These are phyloP conservation scores for Poeciliopsis gracilis DNA, from an alignment of 2,797 vertebrate species.

Conservation along the genomic window DNA sequence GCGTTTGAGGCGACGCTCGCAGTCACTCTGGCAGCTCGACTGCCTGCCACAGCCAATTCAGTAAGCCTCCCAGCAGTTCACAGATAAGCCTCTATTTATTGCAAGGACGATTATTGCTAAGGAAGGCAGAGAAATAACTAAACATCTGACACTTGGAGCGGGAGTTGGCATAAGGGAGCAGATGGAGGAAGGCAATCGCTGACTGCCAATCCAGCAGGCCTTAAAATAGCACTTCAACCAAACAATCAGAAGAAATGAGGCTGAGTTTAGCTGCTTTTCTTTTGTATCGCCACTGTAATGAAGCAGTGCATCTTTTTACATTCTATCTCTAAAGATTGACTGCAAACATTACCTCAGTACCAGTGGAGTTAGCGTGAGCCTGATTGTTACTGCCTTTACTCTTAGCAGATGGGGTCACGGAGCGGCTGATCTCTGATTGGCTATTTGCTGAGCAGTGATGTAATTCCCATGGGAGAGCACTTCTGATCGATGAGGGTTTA, in stretches of 20 bases:
- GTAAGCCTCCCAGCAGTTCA: neutral
- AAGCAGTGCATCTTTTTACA: conserved; percentile 6
- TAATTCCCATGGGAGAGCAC: conserved; percentile 65
- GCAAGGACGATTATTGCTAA: neutral
- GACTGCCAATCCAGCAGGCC: neutral
- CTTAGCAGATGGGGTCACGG: conserved; percentile 60
- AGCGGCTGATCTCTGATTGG: conserved; percentile 68
- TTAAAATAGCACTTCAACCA: conserved; percentile 1
- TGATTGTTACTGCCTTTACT: conserved; percentile 48
- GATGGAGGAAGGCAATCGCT: neutral
- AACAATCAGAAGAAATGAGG: neutral
- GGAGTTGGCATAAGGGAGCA: neutral
- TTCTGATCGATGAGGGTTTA: conserved; percentile 66
- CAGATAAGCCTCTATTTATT: neutral
- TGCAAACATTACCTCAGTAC: conserved; percentile 30
- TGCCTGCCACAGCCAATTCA: neutral
- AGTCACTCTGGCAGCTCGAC: neutral
- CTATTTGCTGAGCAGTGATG: conserved; percentile 61
- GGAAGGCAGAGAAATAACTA: neutral
- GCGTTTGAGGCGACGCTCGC: neutral
- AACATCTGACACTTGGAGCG: conserved; percentile 8
- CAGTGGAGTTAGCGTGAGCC: conserved; percentile 10
- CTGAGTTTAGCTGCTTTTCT: neutral
- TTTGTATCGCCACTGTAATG: neutral
- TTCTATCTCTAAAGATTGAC: conserved; percentile 39